Evolutionary conservation across 2,888 invertebrate genomes (phyloP).

Genomic region (Shargacucullia verbasci): DNA sequence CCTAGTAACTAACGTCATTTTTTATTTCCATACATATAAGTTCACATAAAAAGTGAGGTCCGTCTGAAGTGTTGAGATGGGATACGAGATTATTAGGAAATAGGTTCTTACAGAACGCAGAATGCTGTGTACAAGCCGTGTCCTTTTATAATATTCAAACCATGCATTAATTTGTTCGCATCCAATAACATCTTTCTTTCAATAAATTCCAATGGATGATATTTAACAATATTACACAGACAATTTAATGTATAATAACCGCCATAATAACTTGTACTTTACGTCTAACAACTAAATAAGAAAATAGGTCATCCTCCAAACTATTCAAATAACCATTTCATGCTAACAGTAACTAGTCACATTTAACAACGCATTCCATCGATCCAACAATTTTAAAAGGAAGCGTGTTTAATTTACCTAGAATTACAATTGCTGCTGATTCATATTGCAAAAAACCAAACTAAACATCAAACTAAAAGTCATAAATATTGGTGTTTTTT

Average conservation of each 20-base stretch:
- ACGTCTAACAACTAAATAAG: slow-evolving; percentile 54
- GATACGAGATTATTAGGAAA: slow-evolving; percentile 45
- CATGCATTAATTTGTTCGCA: slow-evolving; percentile 45
- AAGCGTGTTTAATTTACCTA: slow-evolving; percentile 23
- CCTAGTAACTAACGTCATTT: slow-evolving; percentile 57
- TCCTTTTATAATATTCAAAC: slow-evolving; percentile 34
- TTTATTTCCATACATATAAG: slow-evolving; percentile 42
- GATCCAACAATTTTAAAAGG: slow-evolving; percentile 18
- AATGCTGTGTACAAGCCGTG: slow-evolving; percentile 35
- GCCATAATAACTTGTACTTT: slow-evolving; percentile 61
- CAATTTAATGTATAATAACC: slow-evolving; percentile 39
- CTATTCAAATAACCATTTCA: slow-evolving; percentile 22
- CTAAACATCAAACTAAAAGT: slow-evolving; percentile 26
- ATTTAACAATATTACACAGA: slow-evolving; percentile 43
- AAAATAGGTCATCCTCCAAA: slow-evolving; percentile 43
- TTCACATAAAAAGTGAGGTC: slow-evolving; percentile 66
- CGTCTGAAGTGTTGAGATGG: slow-evolving; percentile 52
- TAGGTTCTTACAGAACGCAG: slow-evolving; percentile 32
- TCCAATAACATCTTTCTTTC: slow-evolving; percentile 27
- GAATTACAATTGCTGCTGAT: slow-evolving; percentile 27
- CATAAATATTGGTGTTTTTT: slow-evolving; percentile 34
- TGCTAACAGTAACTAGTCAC: slow-evolving; percentile 25
- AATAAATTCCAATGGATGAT: slow-evolving; percentile 39
- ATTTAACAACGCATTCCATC: slow-evolving; percentile 25
- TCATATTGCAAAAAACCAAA: slow-evolving; percentile 25